Evolutionary conservation across 2,113 vertebrate species (phyloP).

Genomic region (Oryzias woworae): DNA sequence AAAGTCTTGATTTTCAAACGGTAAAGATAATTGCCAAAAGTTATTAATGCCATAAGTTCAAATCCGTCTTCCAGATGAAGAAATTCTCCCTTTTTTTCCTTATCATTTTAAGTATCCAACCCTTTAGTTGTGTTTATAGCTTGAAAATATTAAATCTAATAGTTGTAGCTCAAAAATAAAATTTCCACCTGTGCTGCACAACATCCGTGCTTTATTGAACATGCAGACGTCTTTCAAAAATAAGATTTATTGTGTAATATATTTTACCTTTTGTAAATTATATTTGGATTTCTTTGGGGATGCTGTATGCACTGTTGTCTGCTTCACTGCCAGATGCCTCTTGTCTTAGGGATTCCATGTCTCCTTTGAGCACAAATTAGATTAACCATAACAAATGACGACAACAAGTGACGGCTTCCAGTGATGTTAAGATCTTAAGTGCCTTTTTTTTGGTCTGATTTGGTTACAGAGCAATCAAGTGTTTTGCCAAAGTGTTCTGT

Average conservation of each 20-base stretch:
- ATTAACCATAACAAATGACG: too few relatives aligned
- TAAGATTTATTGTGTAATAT: constrained; percentile 19
- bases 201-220: constrained; percentile 15
- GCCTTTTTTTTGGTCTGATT: constrained; percentile 42
- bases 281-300: constrained; percentile 6
- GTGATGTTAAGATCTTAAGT: constrained; percentile 37
- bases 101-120: constrained; percentile 10
- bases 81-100: neutral
- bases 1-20: constrained; percentile 14
- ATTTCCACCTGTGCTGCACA: constrained; percentile 19
- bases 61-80: constrained; percentile 10
- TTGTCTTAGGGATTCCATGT: neutral
- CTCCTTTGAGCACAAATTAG: too few relatives aligned
- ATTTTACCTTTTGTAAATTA: neutral
- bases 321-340: constrained; percentile 45
- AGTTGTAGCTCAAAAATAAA: constrained; percentile 21
- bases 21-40: constrained; percentile 16
- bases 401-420: neutral
- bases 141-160: constrained; percentile 30
- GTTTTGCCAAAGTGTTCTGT: constrained; percentile 14
- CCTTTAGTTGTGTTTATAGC: constrained; percentile 29
- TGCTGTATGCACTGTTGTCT: constrained; percentile 19
- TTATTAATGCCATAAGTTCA: constrained; percentile 21
- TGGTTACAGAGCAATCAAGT: constrained; percentile 32
- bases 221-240: constrained; percentile 21